A percentile compares a stretch with the other conserved stretches of the same genome.
These are phyloP conservation scores for Thumatha senex DNA, from an alignment of 2,888 invertebrate species.

Conservation along the genomic window DNA sequence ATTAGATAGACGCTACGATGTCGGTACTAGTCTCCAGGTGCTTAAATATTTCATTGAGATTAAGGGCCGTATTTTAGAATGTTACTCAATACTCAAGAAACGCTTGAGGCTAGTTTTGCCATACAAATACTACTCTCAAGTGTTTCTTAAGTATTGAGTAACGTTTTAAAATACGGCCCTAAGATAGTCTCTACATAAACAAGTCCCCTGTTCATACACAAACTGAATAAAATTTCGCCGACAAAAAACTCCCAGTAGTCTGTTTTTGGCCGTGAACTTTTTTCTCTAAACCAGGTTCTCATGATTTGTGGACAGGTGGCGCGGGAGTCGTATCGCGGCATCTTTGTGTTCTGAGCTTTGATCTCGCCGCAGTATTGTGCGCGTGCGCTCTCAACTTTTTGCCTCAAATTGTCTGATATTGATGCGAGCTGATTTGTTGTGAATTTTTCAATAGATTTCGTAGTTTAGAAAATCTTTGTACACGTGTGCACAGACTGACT, in stretches of 20 bases:
- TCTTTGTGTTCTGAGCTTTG: constrained; percentile 64
- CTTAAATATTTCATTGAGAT: too few species aligned
- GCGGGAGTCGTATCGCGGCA: constrained; percentile 68
- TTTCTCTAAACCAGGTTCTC: constrained; percentile 67
- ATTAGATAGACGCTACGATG: too few species aligned
- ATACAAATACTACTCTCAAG: too few species aligned
- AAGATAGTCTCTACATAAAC: neutral
- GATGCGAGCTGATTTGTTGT: constrained; percentile 45
- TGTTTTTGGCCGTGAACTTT: constrained; percentile 39
- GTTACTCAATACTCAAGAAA: too few species aligned
- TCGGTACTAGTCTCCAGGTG: too few species aligned
- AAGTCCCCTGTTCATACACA: constrained; percentile 3
- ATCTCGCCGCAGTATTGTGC: constrained; percentile 73
- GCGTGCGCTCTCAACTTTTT: constrained; percentile 72
- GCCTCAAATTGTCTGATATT: constrained; percentile 57
- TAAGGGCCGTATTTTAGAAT: too few species aligned
- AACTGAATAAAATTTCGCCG: constrained; percentile 16
- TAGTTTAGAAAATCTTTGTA: constrained; percentile 29
- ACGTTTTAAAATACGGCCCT: too few species aligned
- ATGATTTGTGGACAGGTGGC: constrained; percentile 80
- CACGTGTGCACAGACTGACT: constrained; percentile 12
- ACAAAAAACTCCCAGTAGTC: constrained; percentile 31
- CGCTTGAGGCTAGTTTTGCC: too few species aligned
- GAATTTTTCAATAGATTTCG: constrained; percentile 35
- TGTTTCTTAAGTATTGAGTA: too few species aligned